These are phyloP conservation scores for Diplazon laetatorius DNA, from an alignment of 2,888 invertebrate species.

Conservation along the genomic window DNA sequence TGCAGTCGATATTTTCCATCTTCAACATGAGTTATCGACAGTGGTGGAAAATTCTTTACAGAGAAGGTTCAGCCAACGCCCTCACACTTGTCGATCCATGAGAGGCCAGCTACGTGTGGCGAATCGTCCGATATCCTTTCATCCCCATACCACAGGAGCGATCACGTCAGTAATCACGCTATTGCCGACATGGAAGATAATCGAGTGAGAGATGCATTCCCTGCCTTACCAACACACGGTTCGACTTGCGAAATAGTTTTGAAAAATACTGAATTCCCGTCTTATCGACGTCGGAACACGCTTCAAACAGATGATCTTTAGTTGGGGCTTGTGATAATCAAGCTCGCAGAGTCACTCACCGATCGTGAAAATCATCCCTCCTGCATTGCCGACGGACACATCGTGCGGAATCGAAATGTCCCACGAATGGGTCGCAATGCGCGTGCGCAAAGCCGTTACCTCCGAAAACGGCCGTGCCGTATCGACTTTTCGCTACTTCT, in stretches of 20 bases:
- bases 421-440: conserved; percentile 71
- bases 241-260: not conserved
- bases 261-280: not conserved
- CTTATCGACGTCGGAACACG: conserved; percentile 26
- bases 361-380: conserved; percentile 55
- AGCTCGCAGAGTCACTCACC: conserved; percentile 1
- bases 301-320: not conserved
- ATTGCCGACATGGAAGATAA: conserved; percentile 8
- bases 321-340: not conserved
- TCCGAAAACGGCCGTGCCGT: conserved; percentile 69
- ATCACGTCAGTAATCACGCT: conserved; percentile 34
- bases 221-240: conserved; percentile 70
- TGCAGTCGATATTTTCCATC: not conserved
- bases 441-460: conserved; percentile 79
- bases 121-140: too few species aligned
- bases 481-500: conserved; percentile 55
- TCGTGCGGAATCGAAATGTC: conserved; percentile 62
- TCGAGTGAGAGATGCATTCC: conserved; percentile 52
- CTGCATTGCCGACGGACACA: conserved; percentile 69
- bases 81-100: too few species aligned
- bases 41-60: too few species aligned
- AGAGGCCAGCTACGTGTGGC: too few species aligned
- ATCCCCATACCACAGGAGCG: conserved; percentile 7
- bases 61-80: too few species aligned
- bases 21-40: too few species aligned